These are phyloP conservation scores for Deroplatys truncata DNA, from an alignment of 2,888 invertebrate species.

Conservation along the genomic window DNA sequence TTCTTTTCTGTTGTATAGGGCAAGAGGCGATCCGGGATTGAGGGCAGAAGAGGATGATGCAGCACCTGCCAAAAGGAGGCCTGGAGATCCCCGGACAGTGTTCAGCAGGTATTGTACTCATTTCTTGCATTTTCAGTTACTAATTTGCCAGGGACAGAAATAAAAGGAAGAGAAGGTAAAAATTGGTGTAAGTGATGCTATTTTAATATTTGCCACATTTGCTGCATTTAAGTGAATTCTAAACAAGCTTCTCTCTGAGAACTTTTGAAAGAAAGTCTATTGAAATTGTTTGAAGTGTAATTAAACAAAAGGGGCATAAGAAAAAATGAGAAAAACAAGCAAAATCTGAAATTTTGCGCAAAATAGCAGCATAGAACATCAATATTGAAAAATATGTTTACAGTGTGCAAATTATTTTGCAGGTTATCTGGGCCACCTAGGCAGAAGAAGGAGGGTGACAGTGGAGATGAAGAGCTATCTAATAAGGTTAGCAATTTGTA, in stretches of 20 bases:
- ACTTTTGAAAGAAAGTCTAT: neutral
- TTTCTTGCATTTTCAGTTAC: neutral
- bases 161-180: neutral
- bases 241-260: neutral
- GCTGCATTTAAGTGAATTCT: neutral
- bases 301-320: too few species aligned
- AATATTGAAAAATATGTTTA: neutral
- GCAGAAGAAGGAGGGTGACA: constrained; percentile 38
- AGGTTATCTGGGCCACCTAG: constrained; percentile 36
- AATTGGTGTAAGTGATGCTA: too few species aligned
- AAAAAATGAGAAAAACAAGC: too few species aligned
- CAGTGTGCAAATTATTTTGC: neutral
- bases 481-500: constrained; percentile 34
- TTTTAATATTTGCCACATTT: too few species aligned
- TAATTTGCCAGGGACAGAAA: neutral
- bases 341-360: too few species aligned
- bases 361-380: neutral
- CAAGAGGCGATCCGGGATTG: constrained; percentile 25
- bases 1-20: neutral
- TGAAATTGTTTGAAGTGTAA: too few species aligned
- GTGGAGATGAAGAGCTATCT: constrained; percentile 43
- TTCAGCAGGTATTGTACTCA: constrained; percentile 49
- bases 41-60: constrained; percentile 45
- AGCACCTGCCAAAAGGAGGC: constrained; percentile 49
- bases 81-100: constrained; percentile 53